Evolutionary conservation across 2,888 invertebrate genomes (phyloP).

Genomic region (Petrophora chlorosata): DNA sequence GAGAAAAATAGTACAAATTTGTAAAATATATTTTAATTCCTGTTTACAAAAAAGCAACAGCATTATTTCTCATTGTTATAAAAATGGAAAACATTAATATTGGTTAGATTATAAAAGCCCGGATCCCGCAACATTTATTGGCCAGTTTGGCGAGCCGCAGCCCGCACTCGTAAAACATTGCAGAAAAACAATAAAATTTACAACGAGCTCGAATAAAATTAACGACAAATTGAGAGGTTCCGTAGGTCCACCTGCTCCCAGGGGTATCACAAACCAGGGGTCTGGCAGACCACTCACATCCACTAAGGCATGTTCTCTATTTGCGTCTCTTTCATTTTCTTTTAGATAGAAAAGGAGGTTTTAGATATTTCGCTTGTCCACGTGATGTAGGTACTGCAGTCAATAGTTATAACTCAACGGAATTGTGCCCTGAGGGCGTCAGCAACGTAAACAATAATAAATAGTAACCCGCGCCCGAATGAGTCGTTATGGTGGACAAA

Average conservation of each 20-base stretch:
- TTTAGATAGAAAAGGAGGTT: not conserved
- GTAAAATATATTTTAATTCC: too few relatives aligned
- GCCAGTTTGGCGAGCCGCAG: slow-evolving; percentile 17
- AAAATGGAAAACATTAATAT: too few relatives aligned
- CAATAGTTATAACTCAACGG: slow-evolving; percentile 73
- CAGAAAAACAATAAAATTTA: slow-evolving; percentile 57
- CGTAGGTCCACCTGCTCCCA: slow-evolving; percentile 67
- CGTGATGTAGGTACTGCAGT: slow-evolving; percentile 45
- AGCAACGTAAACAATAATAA: slow-evolving; percentile 65
- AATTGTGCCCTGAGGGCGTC: slow-evolving; percentile 72
- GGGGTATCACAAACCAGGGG: slow-evolving; percentile 33
- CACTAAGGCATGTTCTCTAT: not conserved
- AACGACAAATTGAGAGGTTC: slow-evolving; percentile 76
- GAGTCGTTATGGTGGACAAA: slow-evolving; percentile 54
- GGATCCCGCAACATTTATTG: slow-evolving; percentile 9
- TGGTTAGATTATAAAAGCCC: too few relatives aligned
- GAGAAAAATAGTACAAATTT: too few relatives aligned
- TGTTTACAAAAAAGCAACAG: not conserved
- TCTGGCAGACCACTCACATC: slow-evolving; percentile 38
- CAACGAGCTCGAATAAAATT: slow-evolving; percentile 67
- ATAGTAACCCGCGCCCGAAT: slow-evolving; percentile 65
- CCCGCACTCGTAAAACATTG: slow-evolving; percentile 30
- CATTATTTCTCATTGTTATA: too few relatives aligned
- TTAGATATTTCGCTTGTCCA: slow-evolving; percentile 21
- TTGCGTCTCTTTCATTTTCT: slow-evolving; percentile 3